Evolutionary conservation across 2,888 invertebrate species (phyloP).

Genomic region (Thymelicus acteon): DNA sequence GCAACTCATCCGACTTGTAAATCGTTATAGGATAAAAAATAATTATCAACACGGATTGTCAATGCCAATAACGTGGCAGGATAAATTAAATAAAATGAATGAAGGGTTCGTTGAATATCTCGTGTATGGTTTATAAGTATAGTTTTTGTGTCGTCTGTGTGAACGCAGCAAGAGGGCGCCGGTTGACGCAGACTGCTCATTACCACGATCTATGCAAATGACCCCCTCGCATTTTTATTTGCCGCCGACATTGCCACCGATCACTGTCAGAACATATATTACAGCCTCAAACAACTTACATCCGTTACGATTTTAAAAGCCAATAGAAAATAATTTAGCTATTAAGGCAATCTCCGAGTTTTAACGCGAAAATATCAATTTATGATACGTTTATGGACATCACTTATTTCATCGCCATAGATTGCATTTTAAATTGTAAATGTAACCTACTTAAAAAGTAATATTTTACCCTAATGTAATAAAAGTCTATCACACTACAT

Average conservation of each 20-base stretch:
- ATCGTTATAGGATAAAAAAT: slow-evolving; percentile 5
- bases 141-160: slow-evolving; percentile 49
- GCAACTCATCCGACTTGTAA: slow-evolving; percentile 4
- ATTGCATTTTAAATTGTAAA: neutral
- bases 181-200: slow-evolving; percentile 46
- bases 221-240: slow-evolving; percentile 75
- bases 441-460: neutral
- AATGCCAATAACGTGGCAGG: slow-evolving; percentile 38
- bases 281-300: slow-evolving; percentile 77
- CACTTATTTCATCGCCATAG: too few species aligned
- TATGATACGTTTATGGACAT: too few species aligned
- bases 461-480: too few species aligned
- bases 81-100: slow-evolving; percentile 53
- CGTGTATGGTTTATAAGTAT: slow-evolving; percentile 48
- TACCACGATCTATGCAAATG: slow-evolving; percentile 80
- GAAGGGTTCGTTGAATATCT: slow-evolving; percentile 48
- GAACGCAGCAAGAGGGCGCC: slow-evolving; percentile 49
- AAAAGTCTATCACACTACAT: too few species aligned
- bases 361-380: neutral
- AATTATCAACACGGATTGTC: slow-evolving; percentile 13
- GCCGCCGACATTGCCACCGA: slow-evolving; percentile 68
- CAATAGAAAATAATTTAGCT: slow-evolving; percentile 76
- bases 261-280: slow-evolving; percentile 74
- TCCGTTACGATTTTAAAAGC: slow-evolving; percentile 72
- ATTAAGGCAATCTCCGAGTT: slow-evolving; percentile 62